phyloP scores from a whole-genome alignment of 2,113 vertebrate genomes.

The Protobothrops flavoviridis region DNA sequence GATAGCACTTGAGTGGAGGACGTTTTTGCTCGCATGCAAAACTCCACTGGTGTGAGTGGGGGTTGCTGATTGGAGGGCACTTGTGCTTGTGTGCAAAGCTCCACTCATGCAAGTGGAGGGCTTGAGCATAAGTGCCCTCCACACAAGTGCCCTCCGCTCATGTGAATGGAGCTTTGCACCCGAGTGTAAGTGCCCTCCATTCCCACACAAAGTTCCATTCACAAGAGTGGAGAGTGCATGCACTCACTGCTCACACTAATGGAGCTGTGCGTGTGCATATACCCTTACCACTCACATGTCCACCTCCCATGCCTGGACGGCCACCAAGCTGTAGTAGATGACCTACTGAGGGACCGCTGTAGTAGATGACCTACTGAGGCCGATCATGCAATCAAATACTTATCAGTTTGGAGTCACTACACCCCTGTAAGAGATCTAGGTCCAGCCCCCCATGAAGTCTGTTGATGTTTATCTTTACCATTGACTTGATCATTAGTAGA shows the following conservation, averaged over 20 bases:
- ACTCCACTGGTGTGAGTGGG: too few relatives aligned
- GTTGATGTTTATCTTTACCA: not conserved
- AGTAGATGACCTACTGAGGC: not conserved
- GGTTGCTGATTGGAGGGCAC: too few relatives aligned
- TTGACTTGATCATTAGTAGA: not conserved
- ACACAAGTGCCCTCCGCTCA: not conserved
- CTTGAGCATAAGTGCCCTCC: too few relatives aligned
- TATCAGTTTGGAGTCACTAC: not conserved
- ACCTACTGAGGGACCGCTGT: not conserved
- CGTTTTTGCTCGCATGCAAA: too few relatives aligned
- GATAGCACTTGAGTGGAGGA: too few relatives aligned
- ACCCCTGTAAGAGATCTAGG: not conserved
- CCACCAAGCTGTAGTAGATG: not conserved
- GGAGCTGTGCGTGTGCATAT: accelerated
- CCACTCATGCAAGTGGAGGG: too few relatives aligned
- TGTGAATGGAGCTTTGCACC: not conserved
- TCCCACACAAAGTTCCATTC: not conserved
- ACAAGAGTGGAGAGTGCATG: not conserved
- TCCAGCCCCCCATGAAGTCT: not conserved
- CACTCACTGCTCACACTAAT: not conserved
- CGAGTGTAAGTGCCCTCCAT: not conserved
- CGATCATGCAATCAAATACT: not conserved
- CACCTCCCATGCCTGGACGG: not conserved
- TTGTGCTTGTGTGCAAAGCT: too few relatives aligned
- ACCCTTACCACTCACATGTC: not conserved